Base-by-base conservation (phyloP, 53 echinoderm and acorn worm genomes). In the Patiria pectinifera region DNA sequence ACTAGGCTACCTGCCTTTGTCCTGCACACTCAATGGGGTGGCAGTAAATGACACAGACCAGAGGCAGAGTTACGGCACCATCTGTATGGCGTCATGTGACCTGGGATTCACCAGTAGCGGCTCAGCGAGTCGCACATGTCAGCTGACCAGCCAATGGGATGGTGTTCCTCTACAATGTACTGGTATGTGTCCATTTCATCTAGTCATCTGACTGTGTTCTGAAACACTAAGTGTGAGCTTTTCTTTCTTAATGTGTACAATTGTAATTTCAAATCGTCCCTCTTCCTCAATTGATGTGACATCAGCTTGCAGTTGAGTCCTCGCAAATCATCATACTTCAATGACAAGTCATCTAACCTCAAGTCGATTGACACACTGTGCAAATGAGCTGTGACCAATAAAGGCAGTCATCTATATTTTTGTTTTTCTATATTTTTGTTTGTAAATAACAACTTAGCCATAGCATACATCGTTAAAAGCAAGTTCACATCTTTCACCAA, bases 131-230 rank as follows among this genome's bases (percentile, higher is more conserved):
- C 82, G 97, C 26, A 88, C 91, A 12, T 97, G 97, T 93, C 49
- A 80, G 71, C 26, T 83, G 10, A 86, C 48, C 44, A 94, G 93
- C 44, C 77, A 93, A 15, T 97, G 97, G 97, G 92, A 97, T 93
- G 97, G 97, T 7, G 59, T 70, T 14, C 94, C 94, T 6, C 91
- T 94, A 12, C 82, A 83, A 18, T 96, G 96, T 82, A 15, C 70
- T 26, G 96, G 96, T 96, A 93, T 16, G 82, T 80, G 35, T 35
- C 35, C 35, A 35, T 23, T 6, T 0, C 35, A 35, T 35, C 0
- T 35, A 35, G n/a, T 35, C 35, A 35, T 35, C 35, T 35, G 35
- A 35, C 35, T 71, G 19, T 8, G 53, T 53, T 53, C 16, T 44
- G 21, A 23, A 12, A 22, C 12, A 4, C 11, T 1, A 3, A 15